Base-by-base conservation (phyloP, 2,797 vertebrate species). In the Gorsachius magnificus region DNA sequence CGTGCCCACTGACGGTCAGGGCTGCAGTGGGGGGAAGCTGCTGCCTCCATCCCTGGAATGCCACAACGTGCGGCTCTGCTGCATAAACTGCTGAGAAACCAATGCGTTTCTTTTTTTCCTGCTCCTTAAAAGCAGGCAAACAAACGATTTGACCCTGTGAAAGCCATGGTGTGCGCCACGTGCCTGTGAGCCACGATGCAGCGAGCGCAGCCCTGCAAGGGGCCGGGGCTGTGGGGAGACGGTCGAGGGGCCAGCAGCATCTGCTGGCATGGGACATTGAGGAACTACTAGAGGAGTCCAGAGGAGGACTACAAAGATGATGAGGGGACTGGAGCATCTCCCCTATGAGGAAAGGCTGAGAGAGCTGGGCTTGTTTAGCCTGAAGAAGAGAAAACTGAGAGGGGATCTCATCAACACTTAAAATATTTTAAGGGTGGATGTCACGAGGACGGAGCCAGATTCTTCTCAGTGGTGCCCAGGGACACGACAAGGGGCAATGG, bases 211-310 rank as follows among this genome's bases (percentile, higher is more conserved):
- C 38, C 29, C 63, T 48, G 50, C 77, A 48, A 38, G 50, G 58
- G 46, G 7, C 33, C 1, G 2, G 56, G 41, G 54, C 43, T 36
- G 31, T 0, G 1, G 26, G 57, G 57, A 58, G n/a, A 46, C 54
- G 57, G 57, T 7, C 1, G 4, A 72, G 54, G 13, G 29, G 14
- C 13, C 58, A 72, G 46, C n/a, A 46, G 88, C 69, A 43, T 7
- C 41, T 54, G 28, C n/a, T 41, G 75, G 57, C 43, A 28, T 1
- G 2, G 33, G 29, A 10, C 2, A 2, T 41, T 41, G 41, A 41
- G 41, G 13, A 41, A 41, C 13, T 41, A 41, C 41, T 14, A 41
- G 41, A 41, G 41, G 41, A 43, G 41, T 43, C 16, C 41, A 41
- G 41, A 41, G 41, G 41, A 43, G 41, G 41, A 10, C 41, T 43